Percentiles rank a stretch among this genome's conserved stretches.
phyloP scores from a whole-genome alignment of 2,797 vertebrate species.

The Enteromius argenteus region DNA sequence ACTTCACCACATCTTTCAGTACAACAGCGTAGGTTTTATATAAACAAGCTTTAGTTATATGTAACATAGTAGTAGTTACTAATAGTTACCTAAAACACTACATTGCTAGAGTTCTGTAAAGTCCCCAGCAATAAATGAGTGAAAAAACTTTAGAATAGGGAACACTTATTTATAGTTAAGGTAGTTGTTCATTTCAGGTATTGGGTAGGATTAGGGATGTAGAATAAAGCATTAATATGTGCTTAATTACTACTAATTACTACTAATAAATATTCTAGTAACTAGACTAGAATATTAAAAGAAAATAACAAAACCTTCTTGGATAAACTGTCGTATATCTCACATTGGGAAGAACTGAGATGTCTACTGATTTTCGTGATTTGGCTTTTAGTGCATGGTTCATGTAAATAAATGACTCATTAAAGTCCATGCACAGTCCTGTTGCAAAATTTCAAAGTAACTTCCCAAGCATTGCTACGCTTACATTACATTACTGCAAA shows the following conservation, averaged over 20 bases:
- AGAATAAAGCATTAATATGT: too few relatives aligned
- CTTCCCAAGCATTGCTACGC: not conserved
- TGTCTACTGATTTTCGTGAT: not conserved
- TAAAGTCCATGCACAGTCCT: not conserved
- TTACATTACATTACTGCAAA: constrained; percentile 14
- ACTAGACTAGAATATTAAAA: not conserved
- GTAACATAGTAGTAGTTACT: not conserved
- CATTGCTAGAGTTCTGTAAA: not conserved
- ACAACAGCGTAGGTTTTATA: not conserved
- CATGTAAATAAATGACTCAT: not conserved
- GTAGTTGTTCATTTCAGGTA: too few relatives aligned
- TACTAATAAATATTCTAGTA: too few relatives aligned
- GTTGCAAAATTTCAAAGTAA: not conserved
- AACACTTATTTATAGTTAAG: too few relatives aligned
- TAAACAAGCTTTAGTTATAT: not conserved
- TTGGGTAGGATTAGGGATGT: too few relatives aligned
- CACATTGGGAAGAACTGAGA: not conserved
- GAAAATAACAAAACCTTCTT: not conserved
- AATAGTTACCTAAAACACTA: not conserved
- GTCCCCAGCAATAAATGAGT: not conserved
- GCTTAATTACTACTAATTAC: too few relatives aligned
- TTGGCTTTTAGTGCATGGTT: not conserved
- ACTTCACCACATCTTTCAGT: not conserved
- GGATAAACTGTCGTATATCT: not conserved
- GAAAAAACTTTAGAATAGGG: not conserved